Evolutionary conservation across 2,797 vertebrate genomes (phyloP), one percentile per base, ranked within the genome.

Genomic region (Danio jaintianensis): DNA sequence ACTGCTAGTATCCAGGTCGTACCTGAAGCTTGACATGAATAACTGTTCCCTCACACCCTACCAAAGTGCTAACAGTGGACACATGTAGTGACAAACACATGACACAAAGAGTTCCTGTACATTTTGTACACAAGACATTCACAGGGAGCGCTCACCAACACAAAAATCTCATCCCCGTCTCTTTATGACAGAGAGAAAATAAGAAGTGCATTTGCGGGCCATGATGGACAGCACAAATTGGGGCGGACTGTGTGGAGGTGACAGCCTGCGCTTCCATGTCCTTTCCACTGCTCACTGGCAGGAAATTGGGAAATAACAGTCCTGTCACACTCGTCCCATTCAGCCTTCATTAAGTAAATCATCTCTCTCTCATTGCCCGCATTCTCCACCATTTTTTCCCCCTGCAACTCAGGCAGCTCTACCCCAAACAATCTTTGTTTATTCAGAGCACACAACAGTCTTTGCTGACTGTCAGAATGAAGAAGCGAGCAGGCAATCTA

Each of bases 161-260:
- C 20, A 68, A 58, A 53, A 56, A 7, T 48, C n/a, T 18, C n/a
- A 63, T 68, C 71, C 3, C 10, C 18, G 6, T 47, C 38, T 16
- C 10, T 64, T 79, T 72, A 52, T 47, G 59, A 63, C 79, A 80
- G 55, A 58, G 42, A 67, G 69, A 61, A 61, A 81, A 55, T 52
- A 59, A 77, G 45, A 16, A 56, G 61, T 69, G 72, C 29, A 15
- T 82, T 78, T 72, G 48, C 59, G 40, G 72, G 61, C 36, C 0
- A 12, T 85, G 82, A 88, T 40, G 67, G 86, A 88, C 79, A 69
- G 80, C 76, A 76, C 68, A 83, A 82, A 86, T 83, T 87, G 79
- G 78, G 63, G 4, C n/a, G 56, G 69, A 48, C 64, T 73, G 53
- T 36, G 76, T 74, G 45, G 71, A 84, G 80, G 88, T 86, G 80